These are phyloP conservation scores for Latheticus oryzae DNA, from an alignment of 2,888 invertebrate species.

Conservation along the genomic window DNA sequence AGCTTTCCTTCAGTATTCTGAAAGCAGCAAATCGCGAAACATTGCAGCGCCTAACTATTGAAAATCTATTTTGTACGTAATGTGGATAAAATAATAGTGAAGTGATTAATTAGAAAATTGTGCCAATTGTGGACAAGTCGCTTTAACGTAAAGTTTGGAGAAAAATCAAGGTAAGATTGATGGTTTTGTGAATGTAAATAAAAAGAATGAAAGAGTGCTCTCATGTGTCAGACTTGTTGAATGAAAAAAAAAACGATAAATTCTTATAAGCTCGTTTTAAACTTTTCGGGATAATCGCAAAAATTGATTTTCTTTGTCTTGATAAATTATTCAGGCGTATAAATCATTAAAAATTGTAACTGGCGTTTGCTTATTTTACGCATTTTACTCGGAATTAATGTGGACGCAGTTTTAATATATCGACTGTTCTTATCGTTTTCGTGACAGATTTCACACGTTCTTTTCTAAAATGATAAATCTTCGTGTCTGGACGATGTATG, in stretches of 20 bases:
- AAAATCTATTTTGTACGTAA: conserved; percentile 4
- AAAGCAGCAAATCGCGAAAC: conserved; percentile 31
- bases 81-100: too few species aligned
- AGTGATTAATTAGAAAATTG: conserved; percentile 12
- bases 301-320: too few species aligned
- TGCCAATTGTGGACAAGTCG: conserved; percentile 1
- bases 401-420: too few species aligned
- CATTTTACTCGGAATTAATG: too few species aligned
- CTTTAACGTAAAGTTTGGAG: too few species aligned
- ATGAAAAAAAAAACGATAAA: conserved; percentile 7
- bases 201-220: neutral
- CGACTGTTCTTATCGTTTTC: too few species aligned
- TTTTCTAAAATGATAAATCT: too few species aligned
- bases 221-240: conserved; percentile 15
- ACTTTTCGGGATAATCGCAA: neutral
- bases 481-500: too few species aligned
- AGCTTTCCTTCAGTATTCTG: conserved; percentile 40
- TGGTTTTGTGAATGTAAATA: conserved; percentile 7
- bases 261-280: neutral
- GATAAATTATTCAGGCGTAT: too few species aligned
- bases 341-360: too few species aligned
- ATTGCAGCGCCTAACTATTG: conserved; percentile 14
- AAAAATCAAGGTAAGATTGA: conserved; percentile 6
- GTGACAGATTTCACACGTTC: too few species aligned
- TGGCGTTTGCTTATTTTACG: too few species aligned